Percentiles rank a stretch among this genome's conserved stretches.
phyloP scores from a whole-genome alignment of 2,888 invertebrate species.

The Patella depressa region DNA sequence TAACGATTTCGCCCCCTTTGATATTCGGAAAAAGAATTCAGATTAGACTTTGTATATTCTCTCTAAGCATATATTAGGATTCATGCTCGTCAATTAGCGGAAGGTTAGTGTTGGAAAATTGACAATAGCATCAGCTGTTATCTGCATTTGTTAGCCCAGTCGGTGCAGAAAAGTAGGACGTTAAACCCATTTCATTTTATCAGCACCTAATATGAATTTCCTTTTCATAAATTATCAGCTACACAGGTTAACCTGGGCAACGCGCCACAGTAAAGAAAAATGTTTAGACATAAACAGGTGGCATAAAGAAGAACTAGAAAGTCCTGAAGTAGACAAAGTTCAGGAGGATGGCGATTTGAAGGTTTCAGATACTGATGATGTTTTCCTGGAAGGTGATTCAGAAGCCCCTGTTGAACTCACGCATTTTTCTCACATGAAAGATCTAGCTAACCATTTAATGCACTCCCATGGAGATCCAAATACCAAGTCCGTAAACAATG shows the following conservation, averaged over 20 bases:
- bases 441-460: slow-evolving; percentile 9
- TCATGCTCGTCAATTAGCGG: too few species aligned
- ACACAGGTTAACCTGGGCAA: slow-evolving; percentile 54
- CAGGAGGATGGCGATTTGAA: not conserved
- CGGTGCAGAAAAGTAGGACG: too few species aligned
- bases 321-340: not conserved
- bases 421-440: not conserved
- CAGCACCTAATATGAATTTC: too few species aligned
- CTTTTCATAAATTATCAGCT: slow-evolving; percentile 32
- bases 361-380: not conserved
- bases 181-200: too few species aligned
- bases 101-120: too few species aligned
- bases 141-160: too few species aligned
- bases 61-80: too few species aligned
- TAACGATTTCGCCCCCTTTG: too few species aligned
- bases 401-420: slow-evolving; percentile 16
- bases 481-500: too few species aligned
- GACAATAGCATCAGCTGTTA: too few species aligned
- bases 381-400: slow-evolving; percentile 8
- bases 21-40: too few species aligned
- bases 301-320: not conserved
- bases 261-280: slow-evolving; percentile 51
- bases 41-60: too few species aligned
- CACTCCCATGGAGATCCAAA: not conserved
- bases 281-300: slow-evolving; percentile 49